phyloP scores from a whole-genome alignment of 2,797 vertebrate species.

The Chaenodraco wilsoni region DNA sequence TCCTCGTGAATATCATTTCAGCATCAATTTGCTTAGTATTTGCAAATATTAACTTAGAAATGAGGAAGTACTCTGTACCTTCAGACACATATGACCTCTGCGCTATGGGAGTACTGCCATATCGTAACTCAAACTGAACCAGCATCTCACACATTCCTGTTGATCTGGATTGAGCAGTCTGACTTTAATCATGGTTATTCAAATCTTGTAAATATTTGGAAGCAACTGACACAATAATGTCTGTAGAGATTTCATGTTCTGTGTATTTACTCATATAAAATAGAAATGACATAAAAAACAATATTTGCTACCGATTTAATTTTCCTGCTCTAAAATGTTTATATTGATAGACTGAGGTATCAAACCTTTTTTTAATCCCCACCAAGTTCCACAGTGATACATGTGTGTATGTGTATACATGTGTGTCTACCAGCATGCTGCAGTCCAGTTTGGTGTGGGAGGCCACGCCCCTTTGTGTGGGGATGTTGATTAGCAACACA shows the following conservation, averaged over 20 bases:
- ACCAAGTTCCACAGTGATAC: not conserved
- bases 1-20: not conserved
- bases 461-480: no score
- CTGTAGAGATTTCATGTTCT: not conserved
- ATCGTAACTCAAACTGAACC: not conserved
- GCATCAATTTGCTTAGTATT: slow-evolving; percentile 42
- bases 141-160: not conserved
- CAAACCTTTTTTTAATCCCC: not conserved
- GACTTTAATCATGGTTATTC: not conserved
- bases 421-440: not conserved
- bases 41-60: slow-evolving; percentile 37
- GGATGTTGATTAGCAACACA: not conserved
- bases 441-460: no score
- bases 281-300: no score
- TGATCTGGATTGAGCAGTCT: slow-evolving; percentile 1
- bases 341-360: no score
- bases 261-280: no score
- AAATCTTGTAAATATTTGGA: not conserved
- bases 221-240: not conserved
- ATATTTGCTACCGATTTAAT: no score
- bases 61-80: slow-evolving; percentile 29
- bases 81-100: not conserved
- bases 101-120: not conserved
- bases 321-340: no score
- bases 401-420: no score